phyloP scores from a whole-genome alignment of 2,888 invertebrate genomes.

The Ethmia dodecea region DNA sequence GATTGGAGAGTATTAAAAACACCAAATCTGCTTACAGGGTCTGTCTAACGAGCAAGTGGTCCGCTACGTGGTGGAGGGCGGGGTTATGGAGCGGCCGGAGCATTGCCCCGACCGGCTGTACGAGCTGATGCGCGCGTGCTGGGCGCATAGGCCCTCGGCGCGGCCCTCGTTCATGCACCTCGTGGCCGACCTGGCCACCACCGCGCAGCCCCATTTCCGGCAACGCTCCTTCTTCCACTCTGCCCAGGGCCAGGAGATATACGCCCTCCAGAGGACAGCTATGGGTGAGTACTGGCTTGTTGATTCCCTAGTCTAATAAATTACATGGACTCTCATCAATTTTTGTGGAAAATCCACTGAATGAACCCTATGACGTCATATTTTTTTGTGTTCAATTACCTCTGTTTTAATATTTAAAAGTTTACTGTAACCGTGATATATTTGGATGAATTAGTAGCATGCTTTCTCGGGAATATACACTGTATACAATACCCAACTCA shows the following conservation, averaged over 20 bases:
- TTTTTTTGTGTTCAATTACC: too few species aligned
- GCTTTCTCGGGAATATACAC: too few species aligned
- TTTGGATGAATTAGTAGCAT: too few species aligned
- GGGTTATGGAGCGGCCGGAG: constrained; percentile 96
- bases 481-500: too few species aligned
- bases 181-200: constrained; percentile 83
- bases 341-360: too few species aligned
- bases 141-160: constrained; percentile 88
- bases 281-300: constrained; percentile 42
- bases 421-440: too few species aligned
- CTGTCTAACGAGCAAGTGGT: constrained; percentile 95
- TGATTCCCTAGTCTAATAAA: too few species aligned
- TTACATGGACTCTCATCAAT: too few species aligned
- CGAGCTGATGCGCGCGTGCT: constrained; percentile 94
- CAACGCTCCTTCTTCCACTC: constrained; percentile 81
- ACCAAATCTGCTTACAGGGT: constrained; percentile 74
- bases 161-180: constrained; percentile 93
- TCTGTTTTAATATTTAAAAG: too few species aligned
- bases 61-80: constrained; percentile 92
- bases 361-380: too few species aligned
- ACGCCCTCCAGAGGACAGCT: constrained; percentile 52
- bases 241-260: constrained; percentile 76
- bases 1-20: too few species aligned
- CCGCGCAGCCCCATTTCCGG: constrained; percentile 79
- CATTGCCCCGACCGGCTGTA: constrained; percentile 96